Evolutionary conservation across 2,888 invertebrate genomes (phyloP).

Genomic region (Drosophila setosimentum): DNA sequence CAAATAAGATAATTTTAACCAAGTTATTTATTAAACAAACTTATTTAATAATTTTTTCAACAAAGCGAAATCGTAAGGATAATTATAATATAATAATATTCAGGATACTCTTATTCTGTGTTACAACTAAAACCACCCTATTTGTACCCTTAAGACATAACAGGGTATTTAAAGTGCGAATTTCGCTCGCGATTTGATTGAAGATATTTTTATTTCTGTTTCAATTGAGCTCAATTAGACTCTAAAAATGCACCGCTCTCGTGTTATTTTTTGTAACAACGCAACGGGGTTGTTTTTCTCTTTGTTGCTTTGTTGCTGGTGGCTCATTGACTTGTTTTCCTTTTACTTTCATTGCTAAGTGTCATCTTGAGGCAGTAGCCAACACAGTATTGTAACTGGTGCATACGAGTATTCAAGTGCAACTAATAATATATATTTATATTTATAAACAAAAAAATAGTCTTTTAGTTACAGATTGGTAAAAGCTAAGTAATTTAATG

Average conservation of each 20-base stretch:
- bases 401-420: background rate
- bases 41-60: background rate
- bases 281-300: conserved; percentile 41
- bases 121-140: background rate
- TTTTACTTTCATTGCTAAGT: conserved; percentile 46
- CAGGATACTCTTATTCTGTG: background rate
- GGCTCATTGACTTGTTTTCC: conserved; percentile 36
- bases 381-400: background rate
- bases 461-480: background rate
- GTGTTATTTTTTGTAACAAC: conserved; percentile 34
- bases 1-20: too few relatives aligned
- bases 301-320: conserved; percentile 15
- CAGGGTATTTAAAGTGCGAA: conserved; percentile 43
- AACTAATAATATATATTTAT: background rate
- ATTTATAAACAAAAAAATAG: background rate
- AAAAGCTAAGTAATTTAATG: background rate
- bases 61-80: background rate
- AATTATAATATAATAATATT: too few relatives aligned
- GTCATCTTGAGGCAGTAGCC: conserved; percentile 19
- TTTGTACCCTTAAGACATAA: background rate
- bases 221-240: conserved; percentile 77
- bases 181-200: conserved; percentile 46
- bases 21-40: background rate
- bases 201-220: conserved; percentile 74
- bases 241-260: conserved; percentile 55